Evolutionary conservation across 2,113 vertebrate genomes (phyloP), one percentile per base, ranked within the genome.

Genomic region (Paradoxurus hermaphroditus): DNA sequence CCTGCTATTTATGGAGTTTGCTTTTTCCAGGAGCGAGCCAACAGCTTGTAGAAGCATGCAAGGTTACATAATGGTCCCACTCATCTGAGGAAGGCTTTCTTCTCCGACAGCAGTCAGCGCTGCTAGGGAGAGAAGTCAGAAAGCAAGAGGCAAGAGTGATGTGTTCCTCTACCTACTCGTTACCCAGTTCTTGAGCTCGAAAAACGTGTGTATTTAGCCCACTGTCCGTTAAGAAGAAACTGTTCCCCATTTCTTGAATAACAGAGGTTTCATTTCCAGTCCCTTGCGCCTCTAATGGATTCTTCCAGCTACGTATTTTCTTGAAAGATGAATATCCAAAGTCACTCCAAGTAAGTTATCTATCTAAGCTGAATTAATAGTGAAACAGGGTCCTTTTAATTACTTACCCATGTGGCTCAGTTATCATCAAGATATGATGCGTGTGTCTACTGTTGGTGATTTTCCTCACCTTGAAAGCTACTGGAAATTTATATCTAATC

Each of bases 1-100:
- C 56, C 89, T 88, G 68, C 75, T 95, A 34, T 79, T 96, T 67
- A 12, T 41, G 86, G 77, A 77, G 94, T 91, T 96, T 86, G 72
- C 65, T 86, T 91, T 97, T 85, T 93, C 91, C 62, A 89, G 85
- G 51, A 87, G 67, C 56, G 59, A 88, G 46, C 83, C 65, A 68
- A 67, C 63, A 73, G 78, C 93, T 62, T 62, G 53, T 36, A 83
- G 95, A 89, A 95, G 84, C 73, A 82, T 0, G 9, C 4, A 72
- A 91, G 36, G 81, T 84, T 96, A 95, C 46, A 51, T 94, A 75
- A 92, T 31, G 73, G 56, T 77, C 62, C 92, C 86, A 7, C n/a
- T 34, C 18, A 27, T 96, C 49, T 29, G 31, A 82, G 81, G 67
- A 63, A 68, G 73, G 68, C 29, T 91, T 63, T 36, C 34, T 36